Evolutionary conservation across 2,888 invertebrate species (phyloP).

Genomic region (Priocnemis perturbator): DNA sequence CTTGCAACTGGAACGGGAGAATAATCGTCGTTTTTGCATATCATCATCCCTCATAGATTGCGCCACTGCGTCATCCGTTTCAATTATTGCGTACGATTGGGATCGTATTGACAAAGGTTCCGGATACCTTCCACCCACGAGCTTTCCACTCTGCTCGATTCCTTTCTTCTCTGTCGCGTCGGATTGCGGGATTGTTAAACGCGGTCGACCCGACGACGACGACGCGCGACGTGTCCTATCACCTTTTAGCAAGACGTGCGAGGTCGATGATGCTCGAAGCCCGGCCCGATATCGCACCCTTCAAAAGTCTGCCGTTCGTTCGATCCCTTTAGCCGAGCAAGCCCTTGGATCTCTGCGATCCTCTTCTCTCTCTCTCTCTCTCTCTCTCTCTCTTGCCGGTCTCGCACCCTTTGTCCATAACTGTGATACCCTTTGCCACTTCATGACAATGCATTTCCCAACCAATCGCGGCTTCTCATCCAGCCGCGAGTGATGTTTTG

Average conservation of each 20-base stretch:
- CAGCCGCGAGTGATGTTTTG: slow-evolving; percentile 43
- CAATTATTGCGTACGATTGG: too few relatives aligned
- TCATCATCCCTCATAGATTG: too few relatives aligned
- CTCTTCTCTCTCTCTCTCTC: slow-evolving; percentile 9
- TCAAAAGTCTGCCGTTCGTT: slow-evolving; percentile 52
- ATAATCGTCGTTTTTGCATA: too few relatives aligned
- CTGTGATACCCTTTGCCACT: slow-evolving; percentile 57
- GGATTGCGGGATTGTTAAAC: not conserved
- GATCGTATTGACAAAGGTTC: too few relatives aligned
- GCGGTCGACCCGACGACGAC: slow-evolving; percentile 3
- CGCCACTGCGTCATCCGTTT: too few relatives aligned
- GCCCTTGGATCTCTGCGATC: slow-evolving; percentile 27
- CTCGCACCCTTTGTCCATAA: slow-evolving; percentile 19
- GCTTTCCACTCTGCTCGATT: not conserved
- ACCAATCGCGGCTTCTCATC: slow-evolving; percentile 41
- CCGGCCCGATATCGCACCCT: slow-evolving; percentile 60
- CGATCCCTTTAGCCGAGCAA: slow-evolving; percentile 38
- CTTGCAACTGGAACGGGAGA: too few relatives aligned
- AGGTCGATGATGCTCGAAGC: slow-evolving; percentile 68
- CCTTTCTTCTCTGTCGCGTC: not conserved
- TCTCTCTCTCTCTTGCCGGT: not conserved
- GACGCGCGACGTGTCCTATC: slow-evolving; percentile 71
- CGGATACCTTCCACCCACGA: too few relatives aligned
- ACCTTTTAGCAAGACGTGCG: slow-evolving; percentile 59
- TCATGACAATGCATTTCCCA: slow-evolving; percentile 61